These are phyloP conservation scores for Natator depressus DNA, from an alignment of 2,113 vertebrate species.

Conservation along the genomic window DNA sequence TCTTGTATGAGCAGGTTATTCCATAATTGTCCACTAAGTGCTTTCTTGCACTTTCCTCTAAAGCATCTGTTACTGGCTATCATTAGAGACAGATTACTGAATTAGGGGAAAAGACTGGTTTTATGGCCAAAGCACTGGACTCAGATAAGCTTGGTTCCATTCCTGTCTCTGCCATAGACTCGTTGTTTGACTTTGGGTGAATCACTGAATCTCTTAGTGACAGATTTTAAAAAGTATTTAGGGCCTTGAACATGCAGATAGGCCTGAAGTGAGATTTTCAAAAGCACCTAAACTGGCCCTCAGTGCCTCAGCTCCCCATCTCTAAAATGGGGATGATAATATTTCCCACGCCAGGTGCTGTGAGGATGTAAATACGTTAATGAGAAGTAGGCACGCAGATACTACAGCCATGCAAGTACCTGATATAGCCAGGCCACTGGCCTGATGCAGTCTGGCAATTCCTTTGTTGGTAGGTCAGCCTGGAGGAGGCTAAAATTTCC, in stretches of 20 bases:
- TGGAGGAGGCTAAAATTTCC: background rate
- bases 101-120: background rate
- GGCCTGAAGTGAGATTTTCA: background rate
- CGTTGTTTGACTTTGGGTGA: background rate
- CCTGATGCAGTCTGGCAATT: background rate
- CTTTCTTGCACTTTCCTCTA: background rate
- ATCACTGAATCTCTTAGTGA: background rate
- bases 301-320: background rate
- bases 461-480: background rate
- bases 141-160: background rate
- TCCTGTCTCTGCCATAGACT: background rate
- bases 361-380: background rate
- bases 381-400: background rate
- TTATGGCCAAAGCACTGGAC: background rate
- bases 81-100: background rate
- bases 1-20: background rate
- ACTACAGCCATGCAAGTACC: background rate
- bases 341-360: background rate
- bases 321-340: background rate
- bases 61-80: background rate
- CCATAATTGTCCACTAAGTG: background rate
- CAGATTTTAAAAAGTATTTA: background rate
- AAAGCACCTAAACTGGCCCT: background rate
- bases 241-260: background rate
- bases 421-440: background rate